phyloP scores from a whole-genome alignment of 1,140 invertebrate genomes.

The Eumaeus atala region DNA sequence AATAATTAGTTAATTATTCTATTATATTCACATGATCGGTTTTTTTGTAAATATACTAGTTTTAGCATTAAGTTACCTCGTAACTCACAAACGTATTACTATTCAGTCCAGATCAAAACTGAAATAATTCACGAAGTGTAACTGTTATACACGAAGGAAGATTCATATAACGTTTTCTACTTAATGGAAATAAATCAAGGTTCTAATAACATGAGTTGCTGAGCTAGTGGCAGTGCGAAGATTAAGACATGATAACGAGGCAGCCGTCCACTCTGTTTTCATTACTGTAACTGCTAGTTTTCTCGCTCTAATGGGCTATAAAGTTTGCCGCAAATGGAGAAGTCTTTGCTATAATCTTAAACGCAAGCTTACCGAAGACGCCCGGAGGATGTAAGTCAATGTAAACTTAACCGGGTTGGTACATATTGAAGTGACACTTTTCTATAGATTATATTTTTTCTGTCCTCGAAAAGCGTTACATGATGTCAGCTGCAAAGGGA shows the following conservation, averaged over 20 bases:
- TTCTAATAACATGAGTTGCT: conserved; percentile 34
- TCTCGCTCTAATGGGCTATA: conserved; percentile 58
- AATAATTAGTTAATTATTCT: too few relatives aligned
- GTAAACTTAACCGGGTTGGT: too few relatives aligned
- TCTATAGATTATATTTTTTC: too few relatives aligned
- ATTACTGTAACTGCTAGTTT: conserved; percentile 61
- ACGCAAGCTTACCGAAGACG: not conserved
- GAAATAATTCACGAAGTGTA: too few relatives aligned
- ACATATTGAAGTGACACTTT: too few relatives aligned
- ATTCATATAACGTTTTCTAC: not conserved
- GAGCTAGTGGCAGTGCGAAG: conserved; percentile 24
- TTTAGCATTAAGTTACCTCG: too few relatives aligned
- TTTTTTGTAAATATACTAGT: too few relatives aligned
- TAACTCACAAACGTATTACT: not conserved
- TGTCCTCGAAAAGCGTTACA: too few relatives aligned
- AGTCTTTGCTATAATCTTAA: conserved; percentile 51
- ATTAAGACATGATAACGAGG: conserved; percentile 59
- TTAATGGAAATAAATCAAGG: conserved; percentile 14
- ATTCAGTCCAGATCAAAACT: not conserved
- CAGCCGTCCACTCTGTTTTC: conserved; percentile 56
- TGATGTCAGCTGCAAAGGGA: too few relatives aligned
- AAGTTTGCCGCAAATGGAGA: conserved; percentile 58
- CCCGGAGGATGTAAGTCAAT: too few relatives aligned
- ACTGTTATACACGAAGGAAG: too few relatives aligned
- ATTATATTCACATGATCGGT: too few relatives aligned